These are phyloP conservation scores for Nyctereutes procyonoides DNA, from an alignment of 2,113 vertebrate species.

Conservation along the genomic window DNA sequence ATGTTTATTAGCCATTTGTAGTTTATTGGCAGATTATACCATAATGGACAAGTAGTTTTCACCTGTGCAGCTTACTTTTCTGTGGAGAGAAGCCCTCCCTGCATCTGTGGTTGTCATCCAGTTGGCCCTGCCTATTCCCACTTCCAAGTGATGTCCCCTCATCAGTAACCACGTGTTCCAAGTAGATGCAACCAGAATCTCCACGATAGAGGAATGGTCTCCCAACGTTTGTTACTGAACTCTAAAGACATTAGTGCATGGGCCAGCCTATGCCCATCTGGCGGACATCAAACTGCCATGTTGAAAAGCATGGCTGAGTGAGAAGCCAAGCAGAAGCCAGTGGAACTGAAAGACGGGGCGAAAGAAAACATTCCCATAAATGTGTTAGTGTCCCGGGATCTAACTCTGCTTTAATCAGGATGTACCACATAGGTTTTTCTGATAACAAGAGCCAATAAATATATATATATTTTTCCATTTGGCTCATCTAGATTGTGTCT, in stretches of 20 bases:
- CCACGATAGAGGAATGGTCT: not conserved
- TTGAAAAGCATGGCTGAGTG: not conserved
- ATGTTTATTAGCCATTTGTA: not conserved
- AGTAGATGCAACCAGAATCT: not conserved
- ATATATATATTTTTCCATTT: not conserved
- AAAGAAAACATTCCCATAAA: not conserved
- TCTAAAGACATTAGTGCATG: not conserved
- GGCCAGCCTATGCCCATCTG: not conserved
- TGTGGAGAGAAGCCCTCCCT: not conserved
- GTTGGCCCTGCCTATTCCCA: not conserved
- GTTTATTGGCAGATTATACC: not conserved
- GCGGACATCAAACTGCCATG: not conserved
- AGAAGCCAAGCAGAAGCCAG: not conserved
- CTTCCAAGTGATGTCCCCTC: not conserved
- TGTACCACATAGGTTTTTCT: not conserved
- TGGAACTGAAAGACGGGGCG: not conserved
- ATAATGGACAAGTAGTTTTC: not conserved
- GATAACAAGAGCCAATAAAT: not conserved
- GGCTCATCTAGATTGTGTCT: not conserved
- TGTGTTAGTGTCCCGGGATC: not conserved
- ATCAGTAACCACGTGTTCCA: not conserved
- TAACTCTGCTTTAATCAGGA: not conserved
- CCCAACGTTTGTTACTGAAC: not conserved
- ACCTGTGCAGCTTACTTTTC: not conserved
- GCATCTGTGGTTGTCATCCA: not conserved